phyloP scores from a whole-genome alignment of 37 sponge, comb jelly and placozoan genomes.

The Eunapius fragilis region DNA sequence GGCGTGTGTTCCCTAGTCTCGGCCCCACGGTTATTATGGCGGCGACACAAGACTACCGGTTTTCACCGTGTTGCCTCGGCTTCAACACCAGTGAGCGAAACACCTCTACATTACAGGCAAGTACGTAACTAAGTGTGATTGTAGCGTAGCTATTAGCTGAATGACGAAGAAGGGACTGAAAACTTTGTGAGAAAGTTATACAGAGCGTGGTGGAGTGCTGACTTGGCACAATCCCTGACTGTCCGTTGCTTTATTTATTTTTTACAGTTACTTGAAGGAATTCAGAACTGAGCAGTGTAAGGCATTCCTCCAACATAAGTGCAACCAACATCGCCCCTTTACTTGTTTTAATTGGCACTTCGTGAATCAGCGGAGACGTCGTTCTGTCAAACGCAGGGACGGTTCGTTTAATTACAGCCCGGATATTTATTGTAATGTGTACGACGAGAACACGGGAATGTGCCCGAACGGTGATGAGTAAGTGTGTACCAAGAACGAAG shows the following conservation, averaged over 20 bases:
- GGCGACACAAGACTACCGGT: not conserved
- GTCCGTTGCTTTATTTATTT: too few species aligned
- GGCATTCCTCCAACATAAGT: constrained; percentile 96
- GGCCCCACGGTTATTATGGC: too few species aligned
- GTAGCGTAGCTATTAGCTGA: not conserved
- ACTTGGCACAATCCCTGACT: not conserved
- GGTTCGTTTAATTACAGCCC: constrained; percentile 95
- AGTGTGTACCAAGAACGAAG: constrained; percentile 13
- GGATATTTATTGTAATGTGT: constrained; percentile 89
- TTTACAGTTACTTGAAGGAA: constrained; percentile 88
- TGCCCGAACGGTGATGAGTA: constrained; percentile 98
- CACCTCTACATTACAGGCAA: constrained; percentile 85
- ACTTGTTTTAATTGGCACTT: constrained; percentile 99
- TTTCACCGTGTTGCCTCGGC: constrained; percentile 3
- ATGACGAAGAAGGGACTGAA: not conserved
- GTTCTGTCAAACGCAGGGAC: constrained; percentile 78
- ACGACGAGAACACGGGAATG: constrained; percentile 95
- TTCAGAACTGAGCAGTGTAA: constrained; percentile 96
- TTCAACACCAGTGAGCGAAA: constrained; percentile 52
- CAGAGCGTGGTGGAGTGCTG: not conserved
- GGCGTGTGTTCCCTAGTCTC: too few species aligned
- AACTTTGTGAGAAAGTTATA: not conserved
- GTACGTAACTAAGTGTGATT: constrained; percentile 1
- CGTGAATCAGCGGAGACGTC: constrained; percentile 90
- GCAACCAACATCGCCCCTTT: constrained; percentile 94